phyloP scores from a whole-genome alignment of 92 coral and sea anemone species.

The Parazoanthus darwini region DNA sequence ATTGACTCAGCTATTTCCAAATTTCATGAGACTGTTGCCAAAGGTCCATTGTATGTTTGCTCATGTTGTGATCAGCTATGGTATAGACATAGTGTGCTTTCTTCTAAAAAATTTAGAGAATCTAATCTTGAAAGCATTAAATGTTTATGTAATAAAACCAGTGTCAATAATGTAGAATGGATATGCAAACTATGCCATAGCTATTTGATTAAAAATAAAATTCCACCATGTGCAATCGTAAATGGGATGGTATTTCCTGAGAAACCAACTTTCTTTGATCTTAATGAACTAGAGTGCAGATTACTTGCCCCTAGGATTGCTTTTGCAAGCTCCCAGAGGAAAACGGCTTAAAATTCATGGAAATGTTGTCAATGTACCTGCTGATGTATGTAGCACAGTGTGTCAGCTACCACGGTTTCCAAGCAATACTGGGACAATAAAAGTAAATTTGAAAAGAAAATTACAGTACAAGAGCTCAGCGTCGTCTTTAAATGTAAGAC shows the following conservation, averaged over 20 bases:
- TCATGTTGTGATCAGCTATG: slow-evolving; percentile 71
- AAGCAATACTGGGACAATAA: neutral
- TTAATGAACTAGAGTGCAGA: neutral
- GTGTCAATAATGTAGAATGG: slow-evolving; percentile 54
- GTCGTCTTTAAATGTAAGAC: slow-evolving; percentile 30
- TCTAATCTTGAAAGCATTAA: slow-evolving; percentile 39
- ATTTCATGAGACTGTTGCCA: slow-evolving; percentile 58
- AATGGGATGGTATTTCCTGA: slow-evolving; percentile 45
- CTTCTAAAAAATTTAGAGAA: slow-evolving; percentile 40
- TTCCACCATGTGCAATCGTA: slow-evolving; percentile 32
- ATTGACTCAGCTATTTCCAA: slow-evolving; percentile 34
- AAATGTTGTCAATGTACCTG: slow-evolving; percentile 50
- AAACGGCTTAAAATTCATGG: slow-evolving; percentile 44
- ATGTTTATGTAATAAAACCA: neutral
- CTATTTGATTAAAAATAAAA: slow-evolving; percentile 5
- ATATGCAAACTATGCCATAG: neutral
- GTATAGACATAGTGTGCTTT: slow-evolving; percentile 60
- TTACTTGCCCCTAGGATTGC: slow-evolving; percentile 38
- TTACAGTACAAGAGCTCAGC: no score
- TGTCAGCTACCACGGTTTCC: slow-evolving; percentile 60
- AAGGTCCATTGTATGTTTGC: slow-evolving; percentile 68
- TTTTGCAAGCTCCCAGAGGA: slow-evolving; percentile 66
- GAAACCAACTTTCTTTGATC: slow-evolving; percentile 20
- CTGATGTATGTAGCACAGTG: slow-evolving; percentile 58
- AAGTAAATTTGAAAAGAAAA: no score